These are phyloP conservation scores for Neodiprion pinetum DNA, from an alignment of 1,140 invertebrate genomes.

Conservation along the genomic window DNA sequence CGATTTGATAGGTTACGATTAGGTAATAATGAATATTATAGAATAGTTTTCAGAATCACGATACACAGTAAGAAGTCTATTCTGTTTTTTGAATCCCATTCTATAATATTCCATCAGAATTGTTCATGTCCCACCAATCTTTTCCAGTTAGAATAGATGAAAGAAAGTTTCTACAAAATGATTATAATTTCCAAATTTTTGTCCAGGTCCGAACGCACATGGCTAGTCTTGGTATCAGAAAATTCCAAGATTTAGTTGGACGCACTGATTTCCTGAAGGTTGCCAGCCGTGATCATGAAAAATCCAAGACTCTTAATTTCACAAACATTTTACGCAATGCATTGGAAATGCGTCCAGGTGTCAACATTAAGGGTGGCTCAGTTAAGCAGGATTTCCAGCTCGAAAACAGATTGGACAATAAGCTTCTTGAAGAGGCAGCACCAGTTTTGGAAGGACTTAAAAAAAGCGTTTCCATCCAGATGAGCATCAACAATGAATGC, in stretches of 20 bases:
- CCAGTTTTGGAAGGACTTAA: conserved; percentile 78
- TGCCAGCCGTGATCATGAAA: conserved; percentile 64
- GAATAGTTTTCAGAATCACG: conserved; percentile 14
- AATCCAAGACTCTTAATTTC: conserved; percentile 88
- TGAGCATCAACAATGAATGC: conserved; percentile 90
- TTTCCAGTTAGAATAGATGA: conserved; percentile 19
- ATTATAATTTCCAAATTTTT: conserved; percentile 26
- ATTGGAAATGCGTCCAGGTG: conserved; percentile 84
- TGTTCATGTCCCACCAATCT: neutral
- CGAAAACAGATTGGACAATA: conserved; percentile 87
- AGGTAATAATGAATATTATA: neutral
- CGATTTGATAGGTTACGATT: conserved; percentile 10
- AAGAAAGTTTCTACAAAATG: conserved; percentile 25
- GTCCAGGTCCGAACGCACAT: conserved; percentile 81
- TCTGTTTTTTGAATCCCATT: neutral
- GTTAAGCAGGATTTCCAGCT: conserved; percentile 89
- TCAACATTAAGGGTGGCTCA: conserved; percentile 91
- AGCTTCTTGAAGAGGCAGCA: conserved; percentile 77
- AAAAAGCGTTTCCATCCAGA: conserved; percentile 74
- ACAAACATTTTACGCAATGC: conserved; percentile 88
- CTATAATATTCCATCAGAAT: neutral
- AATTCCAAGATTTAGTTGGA: conserved; percentile 93
- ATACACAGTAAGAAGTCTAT: neutral
- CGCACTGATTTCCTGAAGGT: conserved; percentile 88
- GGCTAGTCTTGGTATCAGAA: conserved; percentile 88